Base-by-base conservation (phyloP, 2,797 vertebrate genomes). In the Antennarius maculatus region DNA sequence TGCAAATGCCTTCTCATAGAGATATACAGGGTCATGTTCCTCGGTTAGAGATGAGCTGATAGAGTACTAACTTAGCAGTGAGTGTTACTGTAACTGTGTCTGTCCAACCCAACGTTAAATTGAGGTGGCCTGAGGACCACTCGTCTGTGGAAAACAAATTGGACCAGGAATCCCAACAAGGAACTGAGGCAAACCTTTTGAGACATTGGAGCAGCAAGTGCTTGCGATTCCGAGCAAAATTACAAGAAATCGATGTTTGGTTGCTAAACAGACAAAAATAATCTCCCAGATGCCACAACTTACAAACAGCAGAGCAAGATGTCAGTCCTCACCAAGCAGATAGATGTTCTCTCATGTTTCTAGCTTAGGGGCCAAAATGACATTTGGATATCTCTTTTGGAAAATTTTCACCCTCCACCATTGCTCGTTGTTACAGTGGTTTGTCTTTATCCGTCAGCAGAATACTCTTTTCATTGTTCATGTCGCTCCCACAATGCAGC, bases 1-100 rank as follows among this genome's bases (percentile, higher is more conserved):
- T 89, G 79, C 83, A 81, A 80, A 84, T 71, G 80, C 81, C 81
- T 84, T 89, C 80, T 69, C 80, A 81, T 77, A 74, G 80, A 83
- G 83, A 89, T 80, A 83, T 88, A 93, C 92, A 91, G 90, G 92
- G 90, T 92, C 83, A 82, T 80, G 84, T 85, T 88, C 76, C 84
- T 87, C 54, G n/a, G 68, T 74, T 61, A 61, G 81, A 84, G 81
- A 70, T 60, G 67, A 84, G 85, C 76, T 54, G 80, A 81, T 78
- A 81, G 79, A 31, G 66, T 86, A 76, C 81, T 87, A 76, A 88
- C 81, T 76, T 82, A 87, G 81, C 81, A 78, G 63, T 85, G 82
- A 82, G 86, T 89, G 74, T 88, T 85, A 67, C 76, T 77, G 87
- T 88, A 76, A 80, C 69, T n/a, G 79, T n/a, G 79, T 88, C 81